These are phyloP conservation scores for Cebidichthys violaceus DNA, from an alignment of 2,113 vertebrate genomes.

Conservation along the genomic window DNA sequence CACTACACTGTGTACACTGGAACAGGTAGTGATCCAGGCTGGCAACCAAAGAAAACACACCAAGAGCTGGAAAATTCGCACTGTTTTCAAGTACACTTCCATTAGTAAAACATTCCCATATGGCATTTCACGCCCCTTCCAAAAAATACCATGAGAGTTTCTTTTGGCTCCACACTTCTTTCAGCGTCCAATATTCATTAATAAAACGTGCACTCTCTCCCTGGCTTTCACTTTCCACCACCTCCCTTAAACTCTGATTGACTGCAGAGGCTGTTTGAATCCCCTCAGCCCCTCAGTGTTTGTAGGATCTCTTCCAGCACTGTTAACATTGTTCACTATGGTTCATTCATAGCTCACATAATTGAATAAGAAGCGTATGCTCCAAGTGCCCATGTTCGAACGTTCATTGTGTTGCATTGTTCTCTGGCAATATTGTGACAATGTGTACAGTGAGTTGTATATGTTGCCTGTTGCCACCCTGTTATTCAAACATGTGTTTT, in stretches of 20 bases:
- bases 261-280: conserved; percentile 47
- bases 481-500: neutral
- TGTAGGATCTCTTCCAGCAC: conserved; percentile 17
- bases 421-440: neutral
- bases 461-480: neutral
- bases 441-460: neutral
- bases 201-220: conserved; percentile 53
- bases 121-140: conserved; percentile 46
- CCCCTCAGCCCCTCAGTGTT: conserved; percentile 29
- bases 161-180: conserved; percentile 51
- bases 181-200: conserved; percentile 60
- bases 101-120: conserved; percentile 60
- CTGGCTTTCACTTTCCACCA: conserved; percentile 40
- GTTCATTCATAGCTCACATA: conserved; percentile 14
- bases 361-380: neutral
- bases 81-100: conserved; percentile 22
- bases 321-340: conserved; percentile 18
- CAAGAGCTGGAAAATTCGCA: conserved; percentile 42
- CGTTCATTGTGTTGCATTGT: neutral
- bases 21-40: conserved; percentile 32
- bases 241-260: conserved; percentile 34
- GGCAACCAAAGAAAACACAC: conserved; percentile 27
- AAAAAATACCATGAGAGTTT: conserved; percentile 49
- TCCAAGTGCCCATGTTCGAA: neutral
- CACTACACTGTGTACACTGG: conserved; percentile 1